These are phyloP conservation scores for Wiebesia pumilae DNA, from an alignment of 1,140 invertebrate species.

Conservation along the genomic window DNA sequence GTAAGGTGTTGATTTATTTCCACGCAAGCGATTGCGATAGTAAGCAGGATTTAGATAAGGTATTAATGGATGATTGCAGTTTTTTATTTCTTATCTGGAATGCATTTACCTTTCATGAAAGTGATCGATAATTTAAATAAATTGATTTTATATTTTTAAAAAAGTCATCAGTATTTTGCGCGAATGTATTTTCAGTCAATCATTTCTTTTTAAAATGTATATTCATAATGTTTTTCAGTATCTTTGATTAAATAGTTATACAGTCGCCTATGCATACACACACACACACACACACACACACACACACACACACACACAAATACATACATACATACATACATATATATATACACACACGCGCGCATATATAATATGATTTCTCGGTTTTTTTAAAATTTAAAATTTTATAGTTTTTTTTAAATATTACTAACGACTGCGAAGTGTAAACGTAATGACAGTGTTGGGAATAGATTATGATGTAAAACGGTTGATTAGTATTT, in stretches of 20 bases:
- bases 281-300: too few relatives aligned
- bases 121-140: slow-evolving; percentile 1
- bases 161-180: neutral
- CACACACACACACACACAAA: too few relatives aligned
- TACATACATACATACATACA: too few relatives aligned
- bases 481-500: neutral
- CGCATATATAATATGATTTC: too few relatives aligned
- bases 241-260: neutral
- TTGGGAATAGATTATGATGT: neutral
- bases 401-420: neutral
- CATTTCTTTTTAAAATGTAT: neutral
- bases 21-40: neutral
- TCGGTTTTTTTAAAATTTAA: neutral
- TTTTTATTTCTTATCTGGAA: neutral
- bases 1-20: neutral
- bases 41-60: neutral
- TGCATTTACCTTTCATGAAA: neutral
- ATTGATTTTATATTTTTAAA: neutral
- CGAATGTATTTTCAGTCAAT: neutral
- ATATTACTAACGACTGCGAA: neutral
- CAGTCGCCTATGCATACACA: neutral
- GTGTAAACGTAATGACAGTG: neutral
- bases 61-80: too few relatives aligned
- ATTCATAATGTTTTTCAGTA: too few relatives aligned
- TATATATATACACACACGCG: too few relatives aligned